These are phyloP conservation scores for Escarpia spicata DNA, from an alignment of 2,888 invertebrate species.

Conservation along the genomic window DNA sequence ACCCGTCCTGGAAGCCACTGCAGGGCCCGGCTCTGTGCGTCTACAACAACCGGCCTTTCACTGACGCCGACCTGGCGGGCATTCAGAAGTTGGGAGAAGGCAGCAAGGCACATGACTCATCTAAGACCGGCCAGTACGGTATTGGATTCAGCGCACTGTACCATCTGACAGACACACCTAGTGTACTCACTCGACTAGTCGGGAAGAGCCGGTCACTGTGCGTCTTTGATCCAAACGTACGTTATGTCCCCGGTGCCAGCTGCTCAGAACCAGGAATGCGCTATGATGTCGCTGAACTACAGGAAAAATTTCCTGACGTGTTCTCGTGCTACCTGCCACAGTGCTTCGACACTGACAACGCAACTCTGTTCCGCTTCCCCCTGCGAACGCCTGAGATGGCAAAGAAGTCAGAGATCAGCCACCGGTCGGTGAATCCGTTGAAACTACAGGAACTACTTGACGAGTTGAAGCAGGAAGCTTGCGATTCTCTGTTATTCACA, in stretches of 20 bases:
- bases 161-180: constrained; percentile 59
- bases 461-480: constrained; percentile 45
- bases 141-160: constrained; percentile 62
- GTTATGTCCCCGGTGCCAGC: constrained; percentile 47
- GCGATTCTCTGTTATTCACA: constrained; percentile 52
- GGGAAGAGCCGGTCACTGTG: constrained; percentile 49
- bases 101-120: constrained; percentile 53
- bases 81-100: constrained; percentile 59
- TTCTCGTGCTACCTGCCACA: constrained; percentile 49
- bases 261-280: constrained; percentile 42
- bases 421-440: constrained; percentile 33
- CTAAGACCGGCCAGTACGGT: constrained; percentile 60
- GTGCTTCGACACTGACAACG: constrained; percentile 33
- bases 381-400: constrained; percentile 48
- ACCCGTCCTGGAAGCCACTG: constrained; percentile 45
- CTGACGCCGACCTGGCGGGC: constrained; percentile 51
- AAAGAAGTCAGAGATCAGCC: constrained; percentile 47
- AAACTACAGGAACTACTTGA: constrained; percentile 42
- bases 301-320: constrained; percentile 40
- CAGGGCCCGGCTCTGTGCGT: constrained; percentile 62
- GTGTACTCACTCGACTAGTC: constrained; percentile 49
- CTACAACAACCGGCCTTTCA: constrained; percentile 58
- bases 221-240: constrained; percentile 55
- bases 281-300: constrained; percentile 35
- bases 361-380: constrained; percentile 58